Base-by-base conservation (phyloP, 2,113 vertebrate species). In the Carollia perspicillata region DNA sequence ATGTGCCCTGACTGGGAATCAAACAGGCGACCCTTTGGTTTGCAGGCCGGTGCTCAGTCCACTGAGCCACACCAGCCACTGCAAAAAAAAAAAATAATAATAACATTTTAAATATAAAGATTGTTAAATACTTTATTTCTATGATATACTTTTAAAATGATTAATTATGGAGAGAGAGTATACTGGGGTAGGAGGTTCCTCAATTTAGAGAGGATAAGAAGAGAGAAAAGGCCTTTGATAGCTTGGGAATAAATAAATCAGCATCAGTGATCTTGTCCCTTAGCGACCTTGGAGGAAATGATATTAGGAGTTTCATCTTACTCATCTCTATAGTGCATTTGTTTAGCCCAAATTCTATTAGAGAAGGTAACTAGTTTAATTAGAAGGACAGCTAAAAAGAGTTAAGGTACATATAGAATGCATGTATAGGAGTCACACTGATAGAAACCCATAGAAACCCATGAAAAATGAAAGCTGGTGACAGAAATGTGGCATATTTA, bases 401-500 rank as follows among this genome's bases (percentile, higher is more conserved):
- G 28, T 22, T 87, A 26, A 78, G n/a, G 16, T 49, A 91, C 26
- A 47, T 42, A 84, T 13, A 63, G 33, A 79, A 84, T 55, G 3
- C 1, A 69, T 4, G 3, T 33, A 83, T 26, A 79, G 33, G 86
- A 86, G 23, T 55, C 89, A 16, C 55, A 23, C 53, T 84, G 47
- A 93, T 8, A 95, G 79, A 96, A 94, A 93, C 16, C 33, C 83
- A n/a, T n/a, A 79, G 79, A 96, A 93, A 93, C 18, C 33, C 78
- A 79, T 16, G 83, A 85, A 89, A 89, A 55, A 63, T 90, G 93
- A 53, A 96, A 93, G 26, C 60, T 81, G 6, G 8, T 65, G 44
- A 78, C 28, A 88, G 65, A 78, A 87, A 72, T 80, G 66, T 37
- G 20, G 49, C 51, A 94, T 37, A 81, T 66, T 16, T 85, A 95